phyloP scores from a whole-genome alignment of 2,113 vertebrate species.

The Chamaea fasciata region DNA sequence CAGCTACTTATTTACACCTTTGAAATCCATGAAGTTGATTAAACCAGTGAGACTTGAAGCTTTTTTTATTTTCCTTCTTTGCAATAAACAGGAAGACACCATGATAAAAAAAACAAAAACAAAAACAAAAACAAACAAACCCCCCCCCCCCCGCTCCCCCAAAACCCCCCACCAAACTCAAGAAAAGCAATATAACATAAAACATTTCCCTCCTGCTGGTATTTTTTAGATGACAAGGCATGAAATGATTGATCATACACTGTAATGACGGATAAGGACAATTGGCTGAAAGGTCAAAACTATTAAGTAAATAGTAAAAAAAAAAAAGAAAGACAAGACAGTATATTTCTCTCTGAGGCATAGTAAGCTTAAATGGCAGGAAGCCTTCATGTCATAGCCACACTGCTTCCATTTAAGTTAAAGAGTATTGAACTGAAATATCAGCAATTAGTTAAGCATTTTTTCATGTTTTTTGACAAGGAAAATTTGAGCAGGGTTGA shows the following conservation, averaged over 20 bases:
- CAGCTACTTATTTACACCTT: neutral
- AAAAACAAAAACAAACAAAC: no score
- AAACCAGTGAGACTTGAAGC: neutral
- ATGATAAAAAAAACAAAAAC: neutral
- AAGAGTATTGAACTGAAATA: neutral
- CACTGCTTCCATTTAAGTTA: neutral
- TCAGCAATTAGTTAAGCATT: neutral
- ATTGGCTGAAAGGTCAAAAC: constrained; percentile 74
- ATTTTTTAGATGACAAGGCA: constrained; percentile 58
- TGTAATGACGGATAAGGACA: constrained; percentile 74
- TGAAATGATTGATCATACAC: constrained; percentile 69
- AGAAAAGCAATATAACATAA: constrained; percentile 38
- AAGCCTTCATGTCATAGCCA: neutral
- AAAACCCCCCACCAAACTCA: no score
- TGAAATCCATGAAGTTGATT: neutral
- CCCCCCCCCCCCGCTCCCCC: no score
- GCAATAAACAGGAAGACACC: constrained; percentile 14
- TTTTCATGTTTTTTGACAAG: neutral
- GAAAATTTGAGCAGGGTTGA: neutral
- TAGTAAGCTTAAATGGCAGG: constrained; percentile 24
- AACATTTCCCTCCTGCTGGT: constrained; percentile 39
- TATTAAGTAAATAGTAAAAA: constrained; percentile 69
- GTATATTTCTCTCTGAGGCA: constrained; percentile 39
- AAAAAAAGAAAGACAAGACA: neutral
- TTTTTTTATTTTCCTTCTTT: neutral